Evolutionary conservation across 92 coral and sea anemone species (phyloP).

Genomic region (Palythoa grandiflora): DNA sequence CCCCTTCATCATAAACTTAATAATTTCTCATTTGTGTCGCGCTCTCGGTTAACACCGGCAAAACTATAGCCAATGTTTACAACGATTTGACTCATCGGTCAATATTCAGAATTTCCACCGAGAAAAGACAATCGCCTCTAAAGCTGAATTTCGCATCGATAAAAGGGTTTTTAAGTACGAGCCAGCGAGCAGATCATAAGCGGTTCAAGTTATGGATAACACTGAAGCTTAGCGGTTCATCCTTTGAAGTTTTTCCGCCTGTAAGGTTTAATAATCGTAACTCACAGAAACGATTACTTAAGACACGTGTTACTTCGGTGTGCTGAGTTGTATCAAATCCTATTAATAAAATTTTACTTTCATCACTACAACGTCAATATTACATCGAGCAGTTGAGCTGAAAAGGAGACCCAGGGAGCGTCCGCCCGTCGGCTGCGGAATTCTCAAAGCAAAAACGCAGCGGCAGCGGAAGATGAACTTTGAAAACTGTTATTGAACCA

Average conservation of each 20-base stretch:
- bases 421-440: slow-evolving; percentile 46
- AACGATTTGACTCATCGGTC: neutral
- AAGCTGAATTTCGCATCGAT: neutral
- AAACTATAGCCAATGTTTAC: slow-evolving; percentile 1
- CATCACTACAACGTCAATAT: slow-evolving; percentile 6
- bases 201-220: slow-evolving; percentile 3
- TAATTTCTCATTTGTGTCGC: slow-evolving; percentile 34
- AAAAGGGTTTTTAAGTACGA: slow-evolving; percentile 13
- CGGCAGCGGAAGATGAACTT: slow-evolving; percentile 25
- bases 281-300: neutral
- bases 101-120: neutral
- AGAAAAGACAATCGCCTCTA: neutral
- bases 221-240: slow-evolving; percentile 10
- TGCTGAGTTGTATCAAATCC: slow-evolving; percentile 8
- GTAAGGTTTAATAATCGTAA: slow-evolving; percentile 32
- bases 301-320: slow-evolving; percentile 33
- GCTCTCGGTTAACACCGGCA: neutral
- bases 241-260: slow-evolving; percentile 41
- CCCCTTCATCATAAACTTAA: slow-evolving; percentile 36
- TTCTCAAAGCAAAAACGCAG: slow-evolving; percentile 40
- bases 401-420: neutral
- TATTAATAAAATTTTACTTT: neutral
- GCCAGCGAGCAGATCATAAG: slow-evolving; percentile 30
- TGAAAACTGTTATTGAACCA: slow-evolving; percentile 30
- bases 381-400: neutral